phyloP scores from a whole-genome alignment of 2,797 vertebrate genomes.

The Taeniopygia guttata region DNA sequence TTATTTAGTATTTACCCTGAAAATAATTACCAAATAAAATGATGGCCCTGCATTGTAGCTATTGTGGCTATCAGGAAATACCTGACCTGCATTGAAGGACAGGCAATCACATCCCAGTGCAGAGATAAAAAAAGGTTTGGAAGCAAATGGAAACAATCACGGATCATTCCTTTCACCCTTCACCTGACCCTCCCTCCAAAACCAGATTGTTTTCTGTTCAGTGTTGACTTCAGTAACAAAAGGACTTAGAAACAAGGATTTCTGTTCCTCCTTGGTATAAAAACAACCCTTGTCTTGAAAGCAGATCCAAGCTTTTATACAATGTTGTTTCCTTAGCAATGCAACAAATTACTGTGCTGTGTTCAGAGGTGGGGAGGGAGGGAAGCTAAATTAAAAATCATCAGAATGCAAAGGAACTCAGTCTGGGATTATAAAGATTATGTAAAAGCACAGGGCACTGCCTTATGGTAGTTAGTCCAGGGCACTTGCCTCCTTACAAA shows the following conservation, averaged over 20 bases:
- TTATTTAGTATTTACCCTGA: not conserved
- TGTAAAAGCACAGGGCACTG: not conserved
- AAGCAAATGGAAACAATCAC: not conserved
- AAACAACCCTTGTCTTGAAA: not conserved
- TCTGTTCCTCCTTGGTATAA: not conserved
- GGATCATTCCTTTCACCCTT: not conserved
- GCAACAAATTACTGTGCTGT: not conserved
- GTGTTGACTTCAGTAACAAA: not conserved
- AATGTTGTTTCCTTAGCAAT: not conserved
- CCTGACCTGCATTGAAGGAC: not conserved
- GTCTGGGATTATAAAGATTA: not conserved
- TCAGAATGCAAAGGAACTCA: not conserved
- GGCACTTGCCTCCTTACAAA: not conserved
- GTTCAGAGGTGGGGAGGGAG: not conserved
- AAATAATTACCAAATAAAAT: not conserved
- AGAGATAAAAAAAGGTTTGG: not conserved
- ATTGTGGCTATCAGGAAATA: not conserved
- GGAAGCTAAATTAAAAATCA: not conserved
- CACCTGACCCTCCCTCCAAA: not conserved
- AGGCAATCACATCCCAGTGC: not conserved
- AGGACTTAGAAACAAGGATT: not conserved
- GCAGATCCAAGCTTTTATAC: not conserved
- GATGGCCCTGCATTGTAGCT: not conserved
- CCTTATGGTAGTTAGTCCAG: not conserved
- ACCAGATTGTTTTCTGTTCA: not conserved